Evolutionary conservation across 2,113 vertebrate species (phyloP).

Genomic region (Petroica traversi): DNA sequence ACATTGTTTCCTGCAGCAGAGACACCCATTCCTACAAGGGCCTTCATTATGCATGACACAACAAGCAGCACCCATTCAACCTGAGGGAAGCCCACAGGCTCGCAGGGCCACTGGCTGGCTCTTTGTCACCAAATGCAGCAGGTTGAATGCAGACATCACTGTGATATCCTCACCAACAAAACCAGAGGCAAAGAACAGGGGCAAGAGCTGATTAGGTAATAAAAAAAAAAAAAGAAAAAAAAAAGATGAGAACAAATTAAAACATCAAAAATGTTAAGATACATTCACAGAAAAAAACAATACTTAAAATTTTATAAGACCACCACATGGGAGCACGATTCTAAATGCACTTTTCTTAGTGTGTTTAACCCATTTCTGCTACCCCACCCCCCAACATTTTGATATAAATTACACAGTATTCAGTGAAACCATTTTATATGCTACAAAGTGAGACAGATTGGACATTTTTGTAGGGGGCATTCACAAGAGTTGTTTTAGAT

Average conservation of each 20-base stretch:
- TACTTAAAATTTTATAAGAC: constrained; percentile 22
- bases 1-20: constrained; percentile 79
- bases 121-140: constrained; percentile 99
- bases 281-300: constrained; percentile 59
- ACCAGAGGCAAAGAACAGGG: constrained; percentile 80
- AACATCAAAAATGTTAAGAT: constrained; percentile 69
- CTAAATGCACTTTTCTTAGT: background rate
- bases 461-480: background rate
- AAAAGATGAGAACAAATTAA: constrained; percentile 73
- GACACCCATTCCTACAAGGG: constrained; percentile 73
- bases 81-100: constrained; percentile 98
- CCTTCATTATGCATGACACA: constrained; percentile 73
- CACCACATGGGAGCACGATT: background rate
- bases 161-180: constrained; percentile 84
- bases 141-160: constrained; percentile 99
- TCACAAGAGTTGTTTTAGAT: background rate
- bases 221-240: constrained; percentile 61
- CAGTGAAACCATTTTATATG: background rate
- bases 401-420: background rate
- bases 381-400: background rate
- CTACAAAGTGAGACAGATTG: background rate
- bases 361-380: background rate
- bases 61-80: constrained; percentile 90
- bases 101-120: constrained; percentile 94
- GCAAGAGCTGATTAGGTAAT: constrained; percentile 83